Conservation (phyloP, 2,113 vertebrate genomes). For the Chiloscyllium plagiosum region DNA sequence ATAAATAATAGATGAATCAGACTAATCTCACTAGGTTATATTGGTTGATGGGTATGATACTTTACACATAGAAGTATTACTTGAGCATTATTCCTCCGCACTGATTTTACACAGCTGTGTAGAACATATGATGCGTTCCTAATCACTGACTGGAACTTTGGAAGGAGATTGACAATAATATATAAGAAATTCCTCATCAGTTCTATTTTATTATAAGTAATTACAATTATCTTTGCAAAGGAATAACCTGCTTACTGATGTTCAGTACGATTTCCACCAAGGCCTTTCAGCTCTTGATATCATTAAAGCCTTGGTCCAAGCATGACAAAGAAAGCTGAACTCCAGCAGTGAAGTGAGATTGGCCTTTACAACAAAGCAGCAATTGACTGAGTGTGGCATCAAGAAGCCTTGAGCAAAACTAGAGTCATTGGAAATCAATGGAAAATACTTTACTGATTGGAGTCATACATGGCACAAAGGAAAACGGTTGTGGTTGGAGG, state of each 20-base stretch:
- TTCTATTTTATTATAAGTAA: neutral
- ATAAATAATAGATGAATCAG: neutral
- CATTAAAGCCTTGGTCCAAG: no score
- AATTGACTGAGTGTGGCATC: no score
- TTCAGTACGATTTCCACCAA: no score
- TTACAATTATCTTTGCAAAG: neutral
- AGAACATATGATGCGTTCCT: neutral
- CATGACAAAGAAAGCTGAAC: no score
- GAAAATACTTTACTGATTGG: no score
- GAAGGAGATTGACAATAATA: neutral
- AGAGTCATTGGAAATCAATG: no score
- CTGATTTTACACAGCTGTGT: neutral
- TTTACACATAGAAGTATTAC: neutral
- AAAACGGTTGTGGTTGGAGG: no score
- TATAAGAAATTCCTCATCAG: neutral
- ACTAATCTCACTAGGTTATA: neutral
- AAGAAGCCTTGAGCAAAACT: no score
- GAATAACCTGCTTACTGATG: neutral
- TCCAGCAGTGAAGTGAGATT: no score
- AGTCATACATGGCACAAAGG: no score
- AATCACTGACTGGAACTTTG: neutral
- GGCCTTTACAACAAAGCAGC: no score
- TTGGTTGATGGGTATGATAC: neutral
- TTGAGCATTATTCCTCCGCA: neutral
- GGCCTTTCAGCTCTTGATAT: no score